Base-by-base conservation (phyloP, 2,797 vertebrate genomes). In the Coranthus polyacanthus region DNA sequence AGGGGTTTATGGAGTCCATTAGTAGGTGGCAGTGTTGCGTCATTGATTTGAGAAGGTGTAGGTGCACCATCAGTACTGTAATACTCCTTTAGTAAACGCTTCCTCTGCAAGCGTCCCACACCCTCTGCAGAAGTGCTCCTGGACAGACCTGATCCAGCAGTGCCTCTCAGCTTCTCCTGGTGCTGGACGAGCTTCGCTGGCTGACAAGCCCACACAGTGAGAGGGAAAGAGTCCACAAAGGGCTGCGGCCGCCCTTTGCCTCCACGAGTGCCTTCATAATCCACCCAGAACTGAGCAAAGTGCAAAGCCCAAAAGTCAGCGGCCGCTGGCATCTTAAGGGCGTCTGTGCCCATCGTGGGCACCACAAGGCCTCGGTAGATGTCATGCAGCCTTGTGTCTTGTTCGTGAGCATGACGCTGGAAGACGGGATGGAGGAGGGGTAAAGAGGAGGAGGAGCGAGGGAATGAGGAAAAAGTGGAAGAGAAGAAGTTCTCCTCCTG, bases 221-320 rank as follows among this genome's bases (percentile, higher is more conserved):
- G 94, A 0, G 98, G 98, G 71, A 99, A 99, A 10, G 98, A 95
- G 79, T 99, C 98, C 43, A 99, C 94, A 46, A 98, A 99, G 46
- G 92, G 96, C 81, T 98, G 11, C 0, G 97, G 98, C 3, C 98
- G 90, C 7, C 97, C 97, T 66, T 95, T 96, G 11, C 95, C 95
- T 26, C 95, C 95, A 21, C 92, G 95, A 0, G 87, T 93, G 63
- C 96, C 96, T 89, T 99, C 98, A 0, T 96, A 99, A 92, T 99
- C 98, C 73, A 98, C 92, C 98, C 98, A 99, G 90, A 99, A 99
- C 76, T 99, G 98, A 26, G 97, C 94, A 81, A 97, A 99, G 87
- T 98, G 95, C 60, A 99, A 55, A 0, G 96, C 94, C 98, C 98
- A 99, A 68, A 99, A 92, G 91, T 99, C 98, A 0, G 91, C 89